Evolutionary conservation across 2,113 vertebrate species (phyloP).

Genomic region (Oostethus manadensis): DNA sequence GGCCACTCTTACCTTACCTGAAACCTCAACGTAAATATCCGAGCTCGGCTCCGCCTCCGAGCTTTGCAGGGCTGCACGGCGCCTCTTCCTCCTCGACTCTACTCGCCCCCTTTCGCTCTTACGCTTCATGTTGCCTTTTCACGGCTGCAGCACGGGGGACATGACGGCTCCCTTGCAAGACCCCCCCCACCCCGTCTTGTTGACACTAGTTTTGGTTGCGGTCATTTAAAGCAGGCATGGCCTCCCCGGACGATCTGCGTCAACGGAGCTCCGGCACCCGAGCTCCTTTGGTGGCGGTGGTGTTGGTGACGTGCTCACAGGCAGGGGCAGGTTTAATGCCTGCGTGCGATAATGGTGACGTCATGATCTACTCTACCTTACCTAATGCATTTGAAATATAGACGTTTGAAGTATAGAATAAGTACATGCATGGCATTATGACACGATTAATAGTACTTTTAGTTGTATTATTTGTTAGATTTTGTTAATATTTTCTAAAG

Average conservation of each 20-base stretch:
- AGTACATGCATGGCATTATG: too few species aligned
- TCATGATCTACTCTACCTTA: too few species aligned
- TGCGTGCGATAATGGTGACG: too few species aligned
- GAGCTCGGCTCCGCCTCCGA: constrained; percentile 64
- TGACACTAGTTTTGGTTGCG: neutral
- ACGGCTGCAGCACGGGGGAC: constrained; percentile 27
- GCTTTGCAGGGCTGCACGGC: constrained; percentile 60
- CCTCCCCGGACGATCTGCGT: constrained; percentile 8
- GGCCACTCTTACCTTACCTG: constrained; percentile 72
- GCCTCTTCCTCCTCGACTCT: constrained; percentile 71
- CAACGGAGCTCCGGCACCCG: constrained; percentile 27
- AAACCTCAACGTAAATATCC: constrained; percentile 71
- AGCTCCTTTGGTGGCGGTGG: constrained; percentile 36
- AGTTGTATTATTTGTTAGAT: too few species aligned
- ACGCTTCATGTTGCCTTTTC: constrained; percentile 72
- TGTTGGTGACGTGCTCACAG: constrained; percentile 25
- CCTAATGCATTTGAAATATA: too few species aligned
- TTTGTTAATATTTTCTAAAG: too few species aligned
- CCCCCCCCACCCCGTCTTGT: constrained; percentile 3
- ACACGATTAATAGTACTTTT: too few species aligned
- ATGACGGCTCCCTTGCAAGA: constrained; percentile 26
- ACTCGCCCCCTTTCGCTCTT: constrained; percentile 72
- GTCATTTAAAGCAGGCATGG: constrained; percentile 33
- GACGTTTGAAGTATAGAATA: too few species aligned
- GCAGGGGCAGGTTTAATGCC: too few species aligned